Evolutionary conservation across 2,113 vertebrate species (phyloP).

Genomic region (Paedocypris sp.): DNA sequence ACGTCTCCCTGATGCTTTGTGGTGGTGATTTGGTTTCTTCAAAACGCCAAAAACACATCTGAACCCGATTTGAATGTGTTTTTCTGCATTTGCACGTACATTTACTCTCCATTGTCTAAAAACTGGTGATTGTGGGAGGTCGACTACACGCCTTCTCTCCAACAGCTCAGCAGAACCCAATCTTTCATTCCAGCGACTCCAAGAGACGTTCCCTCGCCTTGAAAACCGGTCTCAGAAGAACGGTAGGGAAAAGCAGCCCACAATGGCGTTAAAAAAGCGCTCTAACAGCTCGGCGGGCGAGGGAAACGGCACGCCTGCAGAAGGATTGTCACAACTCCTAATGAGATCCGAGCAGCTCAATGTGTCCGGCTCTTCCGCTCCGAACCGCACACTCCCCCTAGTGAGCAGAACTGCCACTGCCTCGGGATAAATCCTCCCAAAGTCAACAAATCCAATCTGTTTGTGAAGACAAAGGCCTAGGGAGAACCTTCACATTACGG

Average conservation of each 20-base stretch:
- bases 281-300: slow-evolving; percentile 13
- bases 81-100: slow-evolving; percentile 4
- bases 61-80: slow-evolving; percentile 1
- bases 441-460: neutral
- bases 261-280: neutral
- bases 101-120: slow-evolving; percentile 8
- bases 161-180: neutral
- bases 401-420: slow-evolving; percentile 55
- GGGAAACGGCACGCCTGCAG: slow-evolving; percentile 1
- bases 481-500: neutral
- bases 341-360: slow-evolving; percentile 4
- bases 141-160: slow-evolving; percentile 7
- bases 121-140: slow-evolving; percentile 11
- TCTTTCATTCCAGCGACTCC: neutral
- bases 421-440: slow-evolving; percentile 32
- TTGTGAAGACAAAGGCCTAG: neutral
- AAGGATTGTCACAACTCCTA: neutral
- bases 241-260: neutral
- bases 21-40: neutral
- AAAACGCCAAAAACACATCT: too few species aligned
- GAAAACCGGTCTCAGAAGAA: slow-evolving; percentile 1
- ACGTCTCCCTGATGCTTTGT: neutral
- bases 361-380: slow-evolving; percentile 35
- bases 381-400: slow-evolving; percentile 59
- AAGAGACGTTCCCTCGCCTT: neutral